Conservation (phyloP, 2,888 invertebrate genomes). For the Drosophila lacicola region DNA sequence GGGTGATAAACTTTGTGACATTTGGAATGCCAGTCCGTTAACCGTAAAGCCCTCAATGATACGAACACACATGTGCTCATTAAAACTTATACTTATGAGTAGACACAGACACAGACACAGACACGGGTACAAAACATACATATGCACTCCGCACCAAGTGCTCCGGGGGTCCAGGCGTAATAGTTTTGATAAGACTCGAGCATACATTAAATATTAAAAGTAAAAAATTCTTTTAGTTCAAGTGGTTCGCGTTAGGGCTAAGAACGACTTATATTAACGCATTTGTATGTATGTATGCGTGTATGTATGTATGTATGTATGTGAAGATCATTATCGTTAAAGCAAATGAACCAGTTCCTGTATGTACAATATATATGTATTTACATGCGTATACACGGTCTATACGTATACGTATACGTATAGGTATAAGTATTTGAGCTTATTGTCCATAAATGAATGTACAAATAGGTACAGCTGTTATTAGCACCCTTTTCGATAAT, state of each 20-base stretch:
- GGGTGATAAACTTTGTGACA: conserved; percentile 72
- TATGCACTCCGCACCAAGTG: conserved; percentile 1
- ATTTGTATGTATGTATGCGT: conserved; percentile 16
- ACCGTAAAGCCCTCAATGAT: conserved; percentile 36
- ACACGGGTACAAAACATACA: not conserved
- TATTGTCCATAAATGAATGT: conserved; percentile 11
- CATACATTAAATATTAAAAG: conserved; percentile 1
- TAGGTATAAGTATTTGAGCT: not conserved
- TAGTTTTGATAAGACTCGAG: conserved; percentile 38
- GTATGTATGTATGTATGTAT: conserved; percentile 18
- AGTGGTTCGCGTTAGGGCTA: conserved; percentile 13
- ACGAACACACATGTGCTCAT: conserved; percentile 41
- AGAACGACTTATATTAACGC: conserved; percentile 1
- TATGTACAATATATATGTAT: conserved; percentile 2
- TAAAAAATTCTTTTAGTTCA: conserved; percentile 41
- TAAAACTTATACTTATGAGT: conserved; percentile 18
- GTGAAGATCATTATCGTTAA: conserved; percentile 14
- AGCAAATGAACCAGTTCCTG: conserved; percentile 20
- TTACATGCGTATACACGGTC: not conserved
- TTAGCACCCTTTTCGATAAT: conserved; percentile 28
- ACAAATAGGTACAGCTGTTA: conserved; percentile 36
- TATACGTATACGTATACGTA: not conserved
- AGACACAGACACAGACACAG: not conserved
- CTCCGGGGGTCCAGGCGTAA: conserved; percentile 29
- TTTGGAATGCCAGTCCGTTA: conserved; percentile 29